Conservation (phyloP, 2,888 invertebrate genomes). For the Mayetiola destructor region DNA sequence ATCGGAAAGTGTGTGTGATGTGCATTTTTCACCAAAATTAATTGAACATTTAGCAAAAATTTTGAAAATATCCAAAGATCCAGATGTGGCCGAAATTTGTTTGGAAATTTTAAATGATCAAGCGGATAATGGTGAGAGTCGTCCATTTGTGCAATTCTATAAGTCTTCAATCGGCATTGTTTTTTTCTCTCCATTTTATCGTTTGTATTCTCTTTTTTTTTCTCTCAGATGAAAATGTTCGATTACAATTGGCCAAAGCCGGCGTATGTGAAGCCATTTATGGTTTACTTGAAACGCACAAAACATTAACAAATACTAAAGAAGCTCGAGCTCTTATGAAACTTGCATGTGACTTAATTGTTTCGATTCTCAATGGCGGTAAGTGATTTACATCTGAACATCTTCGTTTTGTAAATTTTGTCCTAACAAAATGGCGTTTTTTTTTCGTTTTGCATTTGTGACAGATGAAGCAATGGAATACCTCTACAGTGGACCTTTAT, state of each 20-base stretch:
- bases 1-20: conserved; percentile 46
- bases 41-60: conserved; percentile 48
- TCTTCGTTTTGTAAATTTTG: neutral
- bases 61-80: conserved; percentile 43
- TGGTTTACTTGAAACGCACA: conserved; percentile 54
- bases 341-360: conserved; percentile 72
- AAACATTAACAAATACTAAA: conserved; percentile 46
- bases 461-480: conserved; percentile 75
- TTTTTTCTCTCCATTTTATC: no score
- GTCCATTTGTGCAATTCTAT: neutral
- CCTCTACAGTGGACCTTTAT: conserved; percentile 60
- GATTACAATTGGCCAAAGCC: conserved; percentile 57
- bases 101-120: conserved; percentile 61
- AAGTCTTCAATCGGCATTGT: neutral
- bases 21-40: conserved; percentile 40
- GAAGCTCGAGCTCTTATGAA: conserved; percentile 53
- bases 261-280: conserved; percentile 64
- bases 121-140: conserved; percentile 52
- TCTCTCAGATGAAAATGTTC: conserved; percentile 58
- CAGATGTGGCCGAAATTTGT: conserved; percentile 60
- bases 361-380: conserved; percentile 77
- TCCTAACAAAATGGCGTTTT: conserved; percentile 2
- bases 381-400: conserved; percentile 19
- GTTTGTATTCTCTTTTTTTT: conserved; percentile 15
- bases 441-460: conserved; percentile 15